Percentiles rank a stretch among this genome's conserved stretches.
Conservation (phyloP, 2,888 invertebrate genomes). For the Xestia c-nigrum region DNA sequence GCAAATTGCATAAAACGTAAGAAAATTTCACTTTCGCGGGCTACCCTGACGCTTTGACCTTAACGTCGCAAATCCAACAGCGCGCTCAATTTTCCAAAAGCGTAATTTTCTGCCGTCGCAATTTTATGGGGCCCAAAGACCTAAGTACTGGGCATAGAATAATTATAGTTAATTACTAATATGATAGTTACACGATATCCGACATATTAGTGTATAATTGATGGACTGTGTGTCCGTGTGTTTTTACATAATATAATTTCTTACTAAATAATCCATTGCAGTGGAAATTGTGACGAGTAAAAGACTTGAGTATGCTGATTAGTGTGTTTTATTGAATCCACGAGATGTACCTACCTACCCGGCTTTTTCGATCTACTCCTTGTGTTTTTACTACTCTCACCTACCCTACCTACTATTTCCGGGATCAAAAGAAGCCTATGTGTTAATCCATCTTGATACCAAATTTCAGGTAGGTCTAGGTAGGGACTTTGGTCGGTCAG, state of each 20-base stretch:
- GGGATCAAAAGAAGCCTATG: too few relatives aligned
- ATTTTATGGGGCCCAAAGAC: slow-evolving; percentile 18
- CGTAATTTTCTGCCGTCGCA: neutral
- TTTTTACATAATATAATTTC: slow-evolving; percentile 72
- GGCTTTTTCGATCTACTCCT: too few relatives aligned
- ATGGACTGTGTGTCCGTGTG: slow-evolving; percentile 64
- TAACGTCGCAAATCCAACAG: neutral
- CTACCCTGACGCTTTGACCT: too few relatives aligned
- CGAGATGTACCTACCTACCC: too few relatives aligned
- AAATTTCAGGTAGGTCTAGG: too few relatives aligned
- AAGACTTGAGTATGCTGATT: slow-evolving; percentile 73
- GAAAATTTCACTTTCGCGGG: too few relatives aligned
- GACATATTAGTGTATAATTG: slow-evolving; percentile 59
- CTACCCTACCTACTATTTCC: too few relatives aligned
- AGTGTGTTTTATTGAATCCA: slow-evolving; percentile 59
- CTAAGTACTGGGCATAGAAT: slow-evolving; percentile 47
- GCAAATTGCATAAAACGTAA: too few relatives aligned
- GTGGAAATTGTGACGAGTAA: slow-evolving; percentile 73
- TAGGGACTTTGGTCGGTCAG: too few relatives aligned
- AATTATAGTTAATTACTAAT: slow-evolving; percentile 58
- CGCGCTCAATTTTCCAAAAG: neutral
- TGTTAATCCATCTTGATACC: too few relatives aligned
- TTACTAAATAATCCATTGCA: slow-evolving; percentile 70
- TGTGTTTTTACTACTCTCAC: too few relatives aligned
- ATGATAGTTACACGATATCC: slow-evolving; percentile 55